Evolutionary conservation across 2,888 invertebrate genomes (phyloP), one percentile per base, ranked within the genome.

Genomic region (Idaea aversata): DNA sequence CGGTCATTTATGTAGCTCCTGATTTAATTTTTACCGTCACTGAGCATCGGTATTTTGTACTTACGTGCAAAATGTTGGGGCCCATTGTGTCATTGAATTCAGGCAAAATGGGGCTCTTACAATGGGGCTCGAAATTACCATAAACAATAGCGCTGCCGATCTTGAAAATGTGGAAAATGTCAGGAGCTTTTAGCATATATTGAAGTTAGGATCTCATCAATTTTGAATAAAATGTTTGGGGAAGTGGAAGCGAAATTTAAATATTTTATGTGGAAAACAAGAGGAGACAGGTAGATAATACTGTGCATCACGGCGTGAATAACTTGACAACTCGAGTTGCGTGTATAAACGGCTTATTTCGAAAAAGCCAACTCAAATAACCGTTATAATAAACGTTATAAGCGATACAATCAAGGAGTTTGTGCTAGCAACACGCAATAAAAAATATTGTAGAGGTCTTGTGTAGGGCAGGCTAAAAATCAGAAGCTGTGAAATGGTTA

Each of bases 81-180:
- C 7, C 47, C 10, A 47, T 47, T 47, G 47, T 47, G 47, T 47
- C 13, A 47, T 47, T 47, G 47, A 47, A 47, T 47, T 47, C 47
- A 47, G 47, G 13, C 47, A 47, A 47, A 47, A 38, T 38, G 47
- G 47, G 47, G 47, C 25, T 10, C 47, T 47, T 47, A 47, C 47
- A 47, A 47, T 47, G 13, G 47, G 47, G 47, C 47, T 47, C 47
- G 6, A 10, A 47, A 47, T 47, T 47, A 47, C 47, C 47, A 47
- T 47, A 47, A 10, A 47, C 47, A 47, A 47, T 47, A 13, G 47
- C 6, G 47, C 47, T 13, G 7, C 7, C 47, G 10, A 47, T 47
- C 47, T 47, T 47, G 47, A 47, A 47, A 47, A 47, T 47, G 47
- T 47, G 47, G 47, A 47, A 47, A 47, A 47, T 47, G 47, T 47